phyloP scores from a whole-genome alignment of 2,113 vertebrate genomes.

The Electrona antarctica region DNA sequence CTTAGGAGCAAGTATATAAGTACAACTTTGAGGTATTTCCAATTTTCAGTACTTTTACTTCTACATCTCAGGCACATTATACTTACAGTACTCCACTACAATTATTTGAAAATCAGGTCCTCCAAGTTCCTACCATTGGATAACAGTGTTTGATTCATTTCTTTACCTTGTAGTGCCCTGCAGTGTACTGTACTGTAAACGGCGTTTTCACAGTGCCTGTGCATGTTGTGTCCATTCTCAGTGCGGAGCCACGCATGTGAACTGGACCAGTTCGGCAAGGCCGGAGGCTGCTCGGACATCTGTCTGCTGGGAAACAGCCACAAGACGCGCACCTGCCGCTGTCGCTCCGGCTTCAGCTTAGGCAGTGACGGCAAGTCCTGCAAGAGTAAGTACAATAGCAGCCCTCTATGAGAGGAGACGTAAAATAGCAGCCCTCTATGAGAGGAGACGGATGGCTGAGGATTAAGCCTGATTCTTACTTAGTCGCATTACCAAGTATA shows the following conservation, averaged over 20 bases:
- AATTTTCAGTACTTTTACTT: too few species aligned
- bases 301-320: slow-evolving; percentile 96
- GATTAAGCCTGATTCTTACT: neutral
- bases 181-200: neutral
- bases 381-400: slow-evolving; percentile 84
- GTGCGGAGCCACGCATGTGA: slow-evolving; percentile 95
- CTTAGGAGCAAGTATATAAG: too few species aligned
- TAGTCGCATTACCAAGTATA: too few species aligned
- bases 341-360: slow-evolving; percentile 93
- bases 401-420: neutral
- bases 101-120: too few species aligned
- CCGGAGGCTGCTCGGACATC: slow-evolving; percentile 94
- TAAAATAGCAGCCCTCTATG: neutral
- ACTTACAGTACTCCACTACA: too few species aligned
- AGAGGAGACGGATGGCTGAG: neutral
- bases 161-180: too few species aligned
- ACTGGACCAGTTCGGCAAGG: slow-evolving; percentile 88
- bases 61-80: too few species aligned
- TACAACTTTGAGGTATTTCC: too few species aligned
- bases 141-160: too few species aligned
- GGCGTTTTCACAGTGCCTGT: neutral
- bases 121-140: too few species aligned
- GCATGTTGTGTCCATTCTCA: slow-evolving; percentile 45
- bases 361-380: slow-evolving; percentile 96
- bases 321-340: slow-evolving; percentile 93